Base-by-base conservation (phyloP, 2,888 invertebrate species). In the Nephrocerus scutellatus region DNA sequence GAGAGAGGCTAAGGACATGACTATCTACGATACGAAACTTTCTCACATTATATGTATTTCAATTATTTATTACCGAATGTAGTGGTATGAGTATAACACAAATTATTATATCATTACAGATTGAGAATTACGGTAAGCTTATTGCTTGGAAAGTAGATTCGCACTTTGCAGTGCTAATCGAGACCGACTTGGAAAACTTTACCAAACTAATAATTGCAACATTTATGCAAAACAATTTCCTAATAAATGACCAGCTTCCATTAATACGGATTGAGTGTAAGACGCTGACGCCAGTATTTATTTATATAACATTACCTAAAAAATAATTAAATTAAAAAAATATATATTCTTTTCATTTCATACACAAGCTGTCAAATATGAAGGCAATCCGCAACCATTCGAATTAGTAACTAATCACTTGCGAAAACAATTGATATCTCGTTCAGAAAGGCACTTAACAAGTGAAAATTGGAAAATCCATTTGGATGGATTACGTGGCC, bases 121-220 rank as follows among this genome's bases (percentile, higher is more conserved):
- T 88, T 55, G 85, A 87, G 60, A 76, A 82, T 55, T 84, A 83
- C 65, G 88, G 88, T 39, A 75, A 79, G 59, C 77, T 83, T 31
- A 72, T 84, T 39, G 84, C 86, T 19, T 89, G 88, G 88, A 84
- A 80, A 57, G 80, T 80, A 35, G 77, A 79, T 35, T 79, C 82
- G 47, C 76, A 79, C 59, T 75, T 89, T 55, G 82, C 82, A 34
- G 72, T 86, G 48, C 76, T 89, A 44, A 56, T 89, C 39, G 82
- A 82, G 63, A 84, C 84, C 29, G 84, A 87, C 60, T 74, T 85
- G 51, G 79, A 82, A 56, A 77, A 81, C 54, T 74, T 88, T 30
- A 79, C 84, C 44, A 59, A 66, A 54, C 74, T 80, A 51, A 73
- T 87, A 46, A 77, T 82, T 31, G 76, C 80, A 47, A 77, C 79